Percentiles rank a stretch among this genome's conserved stretches.
Conservation (phyloP, 2,888 invertebrate genomes). For the Leucania comma region DNA sequence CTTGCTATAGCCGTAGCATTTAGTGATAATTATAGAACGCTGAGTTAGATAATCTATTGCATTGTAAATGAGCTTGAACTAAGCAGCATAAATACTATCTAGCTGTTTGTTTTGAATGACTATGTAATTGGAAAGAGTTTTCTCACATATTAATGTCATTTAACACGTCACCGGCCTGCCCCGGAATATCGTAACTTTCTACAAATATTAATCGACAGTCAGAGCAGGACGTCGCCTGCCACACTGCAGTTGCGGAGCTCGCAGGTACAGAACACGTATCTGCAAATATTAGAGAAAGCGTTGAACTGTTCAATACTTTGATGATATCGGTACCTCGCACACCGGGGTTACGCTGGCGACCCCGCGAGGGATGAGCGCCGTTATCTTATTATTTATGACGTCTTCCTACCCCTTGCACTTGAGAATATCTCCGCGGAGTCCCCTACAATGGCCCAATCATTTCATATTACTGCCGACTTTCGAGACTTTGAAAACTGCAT, state of each 20-base stretch:
- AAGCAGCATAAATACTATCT: neutral
- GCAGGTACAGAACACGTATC: neutral
- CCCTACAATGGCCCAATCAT: slow-evolving; percentile 46
- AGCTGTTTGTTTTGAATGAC: neutral
- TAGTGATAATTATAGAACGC: slow-evolving; percentile 4
- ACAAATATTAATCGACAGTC: neutral
- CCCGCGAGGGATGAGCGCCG: slow-evolving; percentile 51
- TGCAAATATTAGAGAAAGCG: slow-evolving; percentile 29
- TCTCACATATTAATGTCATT: neutral
- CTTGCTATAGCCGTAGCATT: neutral
- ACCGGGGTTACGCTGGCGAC: slow-evolving; percentile 22
- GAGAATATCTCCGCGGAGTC: slow-evolving; percentile 41
- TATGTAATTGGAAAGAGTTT: neutral
- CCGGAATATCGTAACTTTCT: neutral
- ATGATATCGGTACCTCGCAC: slow-evolving; percentile 27
- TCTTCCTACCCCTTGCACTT: slow-evolving; percentile 61
- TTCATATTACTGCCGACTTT: slow-evolving; percentile 42
- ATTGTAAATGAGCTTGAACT: neutral
- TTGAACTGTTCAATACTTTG: slow-evolving; percentile 43
- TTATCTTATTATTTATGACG: slow-evolving; percentile 83
- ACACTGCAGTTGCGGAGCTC: neutral
- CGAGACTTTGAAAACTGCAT: slow-evolving; percentile 30
- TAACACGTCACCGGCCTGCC: no score
- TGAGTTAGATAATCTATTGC: neutral
- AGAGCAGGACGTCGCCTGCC: neutral